Evolutionary conservation across 37 sponge, comb jelly and placozoan genomes (phyloP).

Genomic region (Agelas oroides): DNA sequence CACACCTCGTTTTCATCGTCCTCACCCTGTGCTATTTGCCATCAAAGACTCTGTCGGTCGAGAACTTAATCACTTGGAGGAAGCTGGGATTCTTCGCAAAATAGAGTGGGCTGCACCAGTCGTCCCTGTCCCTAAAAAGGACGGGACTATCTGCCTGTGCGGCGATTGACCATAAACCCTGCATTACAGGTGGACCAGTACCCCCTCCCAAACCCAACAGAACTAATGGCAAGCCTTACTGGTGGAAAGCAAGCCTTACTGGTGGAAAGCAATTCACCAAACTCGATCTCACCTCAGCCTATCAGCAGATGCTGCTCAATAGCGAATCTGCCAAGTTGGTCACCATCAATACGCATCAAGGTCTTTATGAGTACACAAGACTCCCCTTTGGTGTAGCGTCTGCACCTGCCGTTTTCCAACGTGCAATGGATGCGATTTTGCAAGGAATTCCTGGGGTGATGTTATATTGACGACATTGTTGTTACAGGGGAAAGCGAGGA

Average conservation of each 20-base stretch:
- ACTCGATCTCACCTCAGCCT: slow-evolving; percentile 54
- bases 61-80: slow-evolving; percentile 35
- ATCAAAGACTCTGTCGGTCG: not conserved
- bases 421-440: slow-evolving; percentile 22
- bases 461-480: slow-evolving; percentile 40
- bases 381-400: slow-evolving; percentile 48
- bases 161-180: slow-evolving; percentile 66
- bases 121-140: slow-evolving; percentile 55
- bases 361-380: slow-evolving; percentile 30
- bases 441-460: slow-evolving; percentile 21
- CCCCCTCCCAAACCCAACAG: slow-evolving; percentile 53
- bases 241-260: too few species aligned
- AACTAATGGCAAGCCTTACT: slow-evolving; percentile 34
- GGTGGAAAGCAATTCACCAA: slow-evolving; percentile 60
- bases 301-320: slow-evolving; percentile 39
- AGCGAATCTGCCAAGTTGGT: slow-evolving; percentile 25
- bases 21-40: slow-evolving; percentile 40
- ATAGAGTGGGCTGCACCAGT: slow-evolving; percentile 69
- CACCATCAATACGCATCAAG: slow-evolving; percentile 62
- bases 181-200: slow-evolving; percentile 39
- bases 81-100: slow-evolving; percentile 26
- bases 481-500: slow-evolving; percentile 31
- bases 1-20: slow-evolving; percentile 17
- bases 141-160: slow-evolving; percentile 50
- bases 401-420: slow-evolving; percentile 31